Evolutionary conservation across 2,888 invertebrate genomes (phyloP), one percentile per base, ranked within the genome.

Genomic region (Noctua pronuba): DNA sequence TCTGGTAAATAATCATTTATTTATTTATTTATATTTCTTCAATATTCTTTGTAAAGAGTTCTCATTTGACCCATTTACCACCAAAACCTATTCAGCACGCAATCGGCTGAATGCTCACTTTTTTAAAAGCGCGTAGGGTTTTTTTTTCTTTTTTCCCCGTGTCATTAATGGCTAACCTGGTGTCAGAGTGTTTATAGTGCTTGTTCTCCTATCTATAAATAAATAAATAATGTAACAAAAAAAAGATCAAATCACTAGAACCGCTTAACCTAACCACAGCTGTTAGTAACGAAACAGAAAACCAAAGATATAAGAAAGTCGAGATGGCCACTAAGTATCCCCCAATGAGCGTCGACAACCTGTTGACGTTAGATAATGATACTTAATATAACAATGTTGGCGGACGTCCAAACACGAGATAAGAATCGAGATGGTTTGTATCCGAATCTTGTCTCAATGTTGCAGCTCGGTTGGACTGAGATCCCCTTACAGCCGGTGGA

Each of bases 301-400:
- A 35, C 35, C 41, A 28, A 58, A 68, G 18, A 60, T 5, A 62
- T 71, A 74, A 80, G 28, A 81, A 6, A 46, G 49, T 46, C 7
- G n/a, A 75, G 75, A 73, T 82, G 77, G 62, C 71, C 67, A 67
- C 46, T 38, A 64, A 82, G 75, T 62, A 70, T 69, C 71, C 67
- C 68, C 75, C 82, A 83, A 86, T 80, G 82, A 71, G 71, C 65
- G 64, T 31, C 64, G 64, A 71, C 83, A 79, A 89, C 88, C 89
- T 89, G 88, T 88, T 88, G 89, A 69, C 11, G 35, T 24, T 16
- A 71, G 70, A 82, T 73, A 80, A 82, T 49, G 78, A 69, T 78
- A 82, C 85, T 83, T 77, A 41, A 28, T 77, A 77, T 75, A 77
- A 70, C 83, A 60, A 75, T 74, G 64, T 70, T 88, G 88, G 78